Evolutionary conservation across 2,888 invertebrate species (phyloP), one percentile per base, ranked within the genome.

Genomic region (Drosophila fulvimacula): DNA sequence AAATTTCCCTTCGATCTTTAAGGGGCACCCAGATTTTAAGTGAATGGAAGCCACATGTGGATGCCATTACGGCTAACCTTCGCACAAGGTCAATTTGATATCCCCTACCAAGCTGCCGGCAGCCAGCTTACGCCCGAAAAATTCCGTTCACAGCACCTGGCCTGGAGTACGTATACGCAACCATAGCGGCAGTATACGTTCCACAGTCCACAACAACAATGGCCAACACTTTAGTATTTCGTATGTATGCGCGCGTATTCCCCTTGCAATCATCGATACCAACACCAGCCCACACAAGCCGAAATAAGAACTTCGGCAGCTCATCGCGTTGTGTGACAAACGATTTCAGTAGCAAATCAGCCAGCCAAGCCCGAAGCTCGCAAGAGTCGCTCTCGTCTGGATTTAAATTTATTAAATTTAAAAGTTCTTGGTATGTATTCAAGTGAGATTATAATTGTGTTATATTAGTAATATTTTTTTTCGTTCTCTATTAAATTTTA

Each of bases 361-460:
- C 71, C 86, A 75, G 78, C 68, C 63, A 71, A 72, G 69, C 81
- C 83, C 76, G 87, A 78, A 82, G 72, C 66, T 75, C 75, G n/a
- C 7, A 30, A 46, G 44, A 77, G 55, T 80, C 81, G 56, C 78
- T 80, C 68, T 61, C 86, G 61, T 59, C 67, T 75, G 75, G 78
- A 78, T 69, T 85, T 69, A 51, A 80, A 52, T 82, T 82, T 66
- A 24, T 75, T 11, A 82, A 75, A 76, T 82, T 70, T 41, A 75
- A 71, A 68, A 88, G 83, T 82, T 51, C 79, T 80, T 83, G 83
- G 83, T 83, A 88, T 59, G 83, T 82, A 83, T 77, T 39, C 39
- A 3, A 48, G 46, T 62, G 67, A 42, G 51, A 60, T 48, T 65
- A 49, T 36, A 15, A 48, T 13, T 58, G 44, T 53, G 36, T 32